Base-by-base conservation (phyloP, 2,113 vertebrate genomes). In the Actinemys pallida region DNA sequence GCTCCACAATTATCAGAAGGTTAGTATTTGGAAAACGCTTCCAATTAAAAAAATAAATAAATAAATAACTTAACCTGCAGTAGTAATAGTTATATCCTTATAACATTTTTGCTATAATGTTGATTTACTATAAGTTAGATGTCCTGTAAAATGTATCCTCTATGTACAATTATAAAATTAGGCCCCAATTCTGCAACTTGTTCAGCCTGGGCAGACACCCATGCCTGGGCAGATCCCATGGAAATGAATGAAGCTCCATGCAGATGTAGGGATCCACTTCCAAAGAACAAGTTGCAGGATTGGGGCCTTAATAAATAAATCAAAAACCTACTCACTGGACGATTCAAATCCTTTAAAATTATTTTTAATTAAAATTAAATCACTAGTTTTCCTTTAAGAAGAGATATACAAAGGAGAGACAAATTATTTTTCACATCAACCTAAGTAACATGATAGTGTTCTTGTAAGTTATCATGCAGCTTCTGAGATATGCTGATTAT, bases 1-100 rank as follows among this genome's bases (percentile, higher is more conserved):
- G 88, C 98, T 99, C 84, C 98, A 99, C 97, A 99, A 99, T 96
- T 99, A 98, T 94, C 99, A 99, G 72, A 99, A 99, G 99, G 99
- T 99, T 98, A 86, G 98, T 97, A 76, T 90, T 88, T 89, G 22
- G 50, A 50, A 80, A 92, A 89, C 49, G 24, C 65, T 16, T 88
- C 11, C 49, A 62, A 53, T 27, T 31, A 2, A 47, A 59, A 25
- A 45, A 57, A 25, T 27, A 57, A 82, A 83, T 14, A 4, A 14
- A 50, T 1, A 53, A 54, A 54, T 9, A 83, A 45, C 54, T 27
- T 91, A 81, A 27, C 7, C 25, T 78, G 22, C 42, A 27, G 5
- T 78, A 47, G 27, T 27, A 16, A 76, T 25, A 45, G 42, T 45
- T 42, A 47, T 27, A 29, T 27, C 75, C 45, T 78, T 78, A 47